phyloP scores from a whole-genome alignment of 2,797 vertebrate species.

The Sciurus carolinensis region DNA sequence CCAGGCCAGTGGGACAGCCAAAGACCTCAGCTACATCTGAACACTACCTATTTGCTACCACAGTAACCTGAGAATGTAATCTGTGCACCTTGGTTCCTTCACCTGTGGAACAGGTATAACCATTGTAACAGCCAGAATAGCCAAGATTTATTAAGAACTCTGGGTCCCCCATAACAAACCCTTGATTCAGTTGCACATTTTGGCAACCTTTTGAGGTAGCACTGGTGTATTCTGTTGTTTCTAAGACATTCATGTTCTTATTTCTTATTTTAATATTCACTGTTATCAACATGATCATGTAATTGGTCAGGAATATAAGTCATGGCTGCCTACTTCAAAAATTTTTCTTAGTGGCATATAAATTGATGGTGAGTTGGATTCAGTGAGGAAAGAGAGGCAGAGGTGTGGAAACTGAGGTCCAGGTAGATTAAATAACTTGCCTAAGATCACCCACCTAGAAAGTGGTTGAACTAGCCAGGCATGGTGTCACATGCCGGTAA shows the following conservation, averaged over 20 bases:
- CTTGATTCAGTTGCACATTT: neutral
- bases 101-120: neutral
- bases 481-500: neutral
- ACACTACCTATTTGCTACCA: neutral
- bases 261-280: conserved; percentile 13
- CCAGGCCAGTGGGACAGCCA: neutral
- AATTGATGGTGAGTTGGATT: neutral
- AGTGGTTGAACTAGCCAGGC: too few relatives aligned
- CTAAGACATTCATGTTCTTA: neutral
- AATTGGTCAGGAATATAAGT: neutral
- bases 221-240: neutral
- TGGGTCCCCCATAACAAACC: neutral
- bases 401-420: neutral
- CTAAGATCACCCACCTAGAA: neutral
- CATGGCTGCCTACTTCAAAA: neutral
- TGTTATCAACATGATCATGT: neutral
- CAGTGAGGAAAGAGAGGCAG: neutral
- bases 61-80: neutral
- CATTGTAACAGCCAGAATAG: neutral
- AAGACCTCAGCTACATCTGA: neutral
- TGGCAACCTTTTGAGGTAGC: neutral
- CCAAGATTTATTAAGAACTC: neutral
- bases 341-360: neutral
- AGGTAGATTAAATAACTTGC: neutral
- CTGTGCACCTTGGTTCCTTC: neutral